Evolutionary conservation across 1,140 invertebrate genomes (phyloP), one percentile per base, ranked within the genome.

Genomic region (Elymnias hypermnestra): DNA sequence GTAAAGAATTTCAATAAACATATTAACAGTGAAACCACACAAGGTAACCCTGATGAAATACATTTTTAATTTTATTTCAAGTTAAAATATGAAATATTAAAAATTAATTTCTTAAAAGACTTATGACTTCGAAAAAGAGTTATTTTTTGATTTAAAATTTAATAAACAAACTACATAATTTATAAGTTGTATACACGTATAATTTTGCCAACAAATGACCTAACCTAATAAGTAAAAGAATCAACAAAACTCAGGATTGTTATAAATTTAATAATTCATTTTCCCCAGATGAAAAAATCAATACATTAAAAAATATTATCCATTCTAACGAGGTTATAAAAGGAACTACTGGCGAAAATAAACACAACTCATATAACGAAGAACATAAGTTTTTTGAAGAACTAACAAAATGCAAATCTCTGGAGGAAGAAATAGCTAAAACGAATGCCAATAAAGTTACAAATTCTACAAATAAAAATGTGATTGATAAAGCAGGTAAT

Each of bases 361-460:
- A 53, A 23, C 33, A 15, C 0, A 43, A 38, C 19, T 36, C 23
- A 1, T 28, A 28, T 36, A 52, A 47, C 8, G 55, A 52, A 52
- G 58, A 67, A 29, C 28, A 54, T 5, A 60, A 59, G 15, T 58
- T 67, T 21, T 52, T 67, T 10, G 44, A 63, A 5, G 67, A 67
- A 49, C 22, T 71, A 5, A 18, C 53, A 9, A 62, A 64, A 23
- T 71, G 67, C 44, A 53, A 57, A 37, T 43, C 59, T 5, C 38
- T 66, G 1, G 48, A 53, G 45, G 19, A 46, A 6, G 40, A 60
- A 35, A 47, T 63, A 35, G 13, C 17, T 5, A 23, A 43, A 15
- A 15, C 29, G 1, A 7, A 12, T 33, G 3, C 7, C 15, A 4
- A 2, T 15, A 33, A 15, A 13, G 29, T 12, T 0, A 29, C 8